Evolutionary conservation across 1,140 invertebrate species (phyloP), one percentile per base, ranked within the genome.

Genomic region (Apis laboriosa): DNA sequence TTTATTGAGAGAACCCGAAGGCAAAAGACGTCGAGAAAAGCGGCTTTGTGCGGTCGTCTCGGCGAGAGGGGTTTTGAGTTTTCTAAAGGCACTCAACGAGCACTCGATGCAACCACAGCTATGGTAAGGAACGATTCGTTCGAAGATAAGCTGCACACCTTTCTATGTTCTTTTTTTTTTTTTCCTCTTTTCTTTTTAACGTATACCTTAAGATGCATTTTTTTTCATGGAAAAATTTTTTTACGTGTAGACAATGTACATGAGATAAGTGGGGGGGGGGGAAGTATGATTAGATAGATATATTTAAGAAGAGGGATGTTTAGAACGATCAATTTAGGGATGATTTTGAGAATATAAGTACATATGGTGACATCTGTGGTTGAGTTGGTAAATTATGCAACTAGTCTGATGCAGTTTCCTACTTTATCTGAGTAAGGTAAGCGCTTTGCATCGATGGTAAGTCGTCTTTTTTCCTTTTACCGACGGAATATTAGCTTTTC

Each of bases 41-140:
- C 89, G 78, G 87, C 80, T 89, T 89, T 81, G 83, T 87, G 66
- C 73, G 76, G 53, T 34, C 58, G 67, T 58, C 61, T 28, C 67
- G 63, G 58, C 67, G 66, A 76, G 77, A 73, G 81, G 72, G 53
- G 77, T 56, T 64, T 78, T 61, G 51, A 77, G 66, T 80, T 88
- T 90, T 90, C 87, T 90, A 88, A 90, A 90, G 87, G 80, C 66
- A 90, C 89, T 90, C 81, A 61, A 87, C 84, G 28, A 83, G 67
- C 80, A 83, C 88, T 90, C 88, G 84, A 89, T 86, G 71, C 81
- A 76, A 77, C 24, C 76, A 55, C 34, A 58, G 43, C 77, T 13
- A 75, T 49, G 34, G 58, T 75, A 56, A 87, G 82, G 34, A 81
- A 68, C 78, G 43, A 28, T 72, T 87, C 58, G 85, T 63, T 73